Base-by-base conservation (phyloP, 1,140 invertebrate genomes). In the Melanaphis sacchari region DNA sequence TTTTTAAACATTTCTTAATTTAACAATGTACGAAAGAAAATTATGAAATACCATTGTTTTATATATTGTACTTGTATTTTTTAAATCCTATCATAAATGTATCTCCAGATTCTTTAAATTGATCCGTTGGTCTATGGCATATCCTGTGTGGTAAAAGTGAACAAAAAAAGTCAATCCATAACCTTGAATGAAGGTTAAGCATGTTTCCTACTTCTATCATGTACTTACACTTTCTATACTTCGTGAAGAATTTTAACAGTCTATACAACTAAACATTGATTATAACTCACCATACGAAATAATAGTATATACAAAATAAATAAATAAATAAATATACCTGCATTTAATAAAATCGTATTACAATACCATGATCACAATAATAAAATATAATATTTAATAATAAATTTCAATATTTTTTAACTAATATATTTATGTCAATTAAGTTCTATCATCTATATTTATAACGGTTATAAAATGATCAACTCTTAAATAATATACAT, bases 111-210 rank as follows among this genome's bases (percentile, higher is more conserved):
- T 81, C 40, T 46, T 76, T 36, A n/a, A 36, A 81, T 26, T 81
- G 43, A 91, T 41, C 41, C 59, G 54, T 81, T 4, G 8, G 52
- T 31, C 41, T 46, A 26, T 76, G 52, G 41, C 89, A 43, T 41
- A 90, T 66, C 89, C 46, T 40, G 76, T 81, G 66, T 46, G 66
- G 90, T 91, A 91, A 91, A 91, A 91, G 90, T 82, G 66, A 91
- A 91, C n/a, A 18, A 93, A 85, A 59, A 81, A 52, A 93, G n/a
- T 93, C 91, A 54, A 93, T 85, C 43, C 7, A 54, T 84, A 93
- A 85, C 91, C 91, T 93, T 93, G 91, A 54, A 84, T 15, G 91
- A 93, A 93, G 91, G 91, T 93, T 93, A 84, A 93, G 22, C 91
- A 24, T 46, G 21, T 85, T 93, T 93, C 91, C 91, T 85, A 82